These are phyloP conservation scores for Agrochola lota DNA, from an alignment of 2,888 invertebrate genomes.

Conservation along the genomic window DNA sequence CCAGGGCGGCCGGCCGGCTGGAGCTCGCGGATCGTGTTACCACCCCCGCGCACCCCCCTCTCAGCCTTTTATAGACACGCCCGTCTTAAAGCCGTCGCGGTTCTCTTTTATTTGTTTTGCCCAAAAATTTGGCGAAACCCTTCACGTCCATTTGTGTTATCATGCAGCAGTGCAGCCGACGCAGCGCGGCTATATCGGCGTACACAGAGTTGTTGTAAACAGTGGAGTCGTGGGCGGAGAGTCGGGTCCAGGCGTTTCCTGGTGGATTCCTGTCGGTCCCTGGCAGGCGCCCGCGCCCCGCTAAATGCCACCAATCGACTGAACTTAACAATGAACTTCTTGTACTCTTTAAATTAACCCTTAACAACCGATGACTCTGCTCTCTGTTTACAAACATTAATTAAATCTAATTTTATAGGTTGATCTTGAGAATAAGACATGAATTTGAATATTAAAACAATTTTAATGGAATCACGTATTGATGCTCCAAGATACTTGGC, in stretches of 20 bases:
- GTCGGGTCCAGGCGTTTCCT: slow-evolving; percentile 76
- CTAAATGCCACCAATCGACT: slow-evolving; percentile 79
- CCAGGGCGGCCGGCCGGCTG: slow-evolving; percentile 89
- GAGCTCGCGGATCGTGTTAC: slow-evolving; percentile 90
- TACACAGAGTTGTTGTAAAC: slow-evolving; percentile 52
- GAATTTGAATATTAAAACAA: slow-evolving; percentile 60
- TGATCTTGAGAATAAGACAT: slow-evolving; percentile 66
- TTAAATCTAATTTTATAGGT: slow-evolving; percentile 77
- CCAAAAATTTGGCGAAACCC: slow-evolving; percentile 88
- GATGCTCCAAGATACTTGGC: slow-evolving; percentile 14
- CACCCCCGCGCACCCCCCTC: slow-evolving; percentile 90
- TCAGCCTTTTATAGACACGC: slow-evolving; percentile 91
- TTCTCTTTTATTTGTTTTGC: slow-evolving; percentile 89
- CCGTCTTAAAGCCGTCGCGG: slow-evolving; percentile 84
- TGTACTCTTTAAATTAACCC: slow-evolving; percentile 80
- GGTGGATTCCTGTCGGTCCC: slow-evolving; percentile 80
- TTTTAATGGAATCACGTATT: slow-evolving; percentile 32
- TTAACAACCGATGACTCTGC: slow-evolving; percentile 69
- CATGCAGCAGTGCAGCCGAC: slow-evolving; percentile 54
- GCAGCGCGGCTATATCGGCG: slow-evolving; percentile 47
- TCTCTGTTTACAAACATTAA: slow-evolving; percentile 86
- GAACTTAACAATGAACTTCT: slow-evolving; percentile 89
- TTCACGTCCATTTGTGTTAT: slow-evolving; percentile 70
- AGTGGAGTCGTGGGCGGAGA: slow-evolving; percentile 63
- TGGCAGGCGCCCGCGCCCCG: slow-evolving; percentile 78